Evolutionary conservation across 2,113 vertebrate species (phyloP), one percentile per base, ranked within the genome.

Genomic region (Piprites chloris): DNA sequence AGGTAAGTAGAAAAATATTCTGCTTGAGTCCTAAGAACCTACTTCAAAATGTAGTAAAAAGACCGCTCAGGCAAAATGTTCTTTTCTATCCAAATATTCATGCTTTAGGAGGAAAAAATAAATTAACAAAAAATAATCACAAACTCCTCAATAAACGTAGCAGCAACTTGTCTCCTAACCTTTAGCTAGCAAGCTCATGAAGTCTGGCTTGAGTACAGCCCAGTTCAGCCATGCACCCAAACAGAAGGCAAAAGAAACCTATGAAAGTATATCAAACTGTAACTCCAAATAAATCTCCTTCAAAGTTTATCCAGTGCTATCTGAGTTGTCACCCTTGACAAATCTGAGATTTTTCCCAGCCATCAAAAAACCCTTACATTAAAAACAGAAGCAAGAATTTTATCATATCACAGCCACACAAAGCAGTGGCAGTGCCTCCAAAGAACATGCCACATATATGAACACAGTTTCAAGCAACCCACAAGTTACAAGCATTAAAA

Each of bases 361-460:
- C 56, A 21, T 2, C 47, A 87, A 61, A 73, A 62, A 59, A 41
- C 5, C 6, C 20, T 33, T 46, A 6, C 4, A 37, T 28, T 32
- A 80, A 78, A 85, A 85, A 4, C 6, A 44, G 81, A 69, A 84
- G 20, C 13, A 84, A 39, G 53, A 35, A 68, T 23, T 71, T 58
- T 37, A 68, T 28, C 12, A 0, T 9, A 21, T 19, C 30, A 55
- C 22, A 85, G 73, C 14, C 42, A 50, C 44, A 52, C 37, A 71
- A 77, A 62, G 46, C 37, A 66, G 39, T 11, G 26, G 41, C 21
- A 69, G 30, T n/a, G 33, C 37, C 69, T 74, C 69, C 12, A 20
- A 50, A 61, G 67, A 84, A 58, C 35, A 5, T 18, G 11, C 33
- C 44, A 49, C 0, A 1, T 1, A 49, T 5, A 4, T 12, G 20